Conservation (phyloP, 2,888 invertebrate species). For the Dioctria rufipes region DNA sequence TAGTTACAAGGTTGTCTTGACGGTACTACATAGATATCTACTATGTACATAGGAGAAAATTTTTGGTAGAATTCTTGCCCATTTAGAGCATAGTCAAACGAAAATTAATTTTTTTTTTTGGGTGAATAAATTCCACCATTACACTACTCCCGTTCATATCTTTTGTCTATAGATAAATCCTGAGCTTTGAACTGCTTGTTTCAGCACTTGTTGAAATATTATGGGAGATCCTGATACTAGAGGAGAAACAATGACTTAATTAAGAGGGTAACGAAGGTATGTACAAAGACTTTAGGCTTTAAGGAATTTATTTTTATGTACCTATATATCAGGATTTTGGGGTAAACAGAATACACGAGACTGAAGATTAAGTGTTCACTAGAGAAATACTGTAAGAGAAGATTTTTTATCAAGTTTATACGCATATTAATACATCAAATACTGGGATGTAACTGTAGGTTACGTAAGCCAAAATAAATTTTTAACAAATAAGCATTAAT, state of each 20-base stretch:
- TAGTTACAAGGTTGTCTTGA: background rate
- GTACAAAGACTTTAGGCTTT: too few species aligned
- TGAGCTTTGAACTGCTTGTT: constrained; percentile 1
- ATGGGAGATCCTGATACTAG: background rate
- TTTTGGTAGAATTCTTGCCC: background rate
- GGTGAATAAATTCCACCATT: constrained; percentile 19
- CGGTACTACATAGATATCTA: background rate
- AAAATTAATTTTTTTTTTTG: constrained; percentile 3
- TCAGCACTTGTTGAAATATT: constrained; percentile 23
- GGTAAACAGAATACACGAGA: too few species aligned
- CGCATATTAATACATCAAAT: too few species aligned
- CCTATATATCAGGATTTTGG: too few species aligned
- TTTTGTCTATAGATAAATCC: constrained; percentile 12
- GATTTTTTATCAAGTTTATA: too few species aligned
- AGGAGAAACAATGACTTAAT: constrained; percentile 27
- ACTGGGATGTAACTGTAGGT: too few species aligned
- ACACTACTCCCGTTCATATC: background rate
- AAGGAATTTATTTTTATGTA: too few species aligned
- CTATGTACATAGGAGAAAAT: background rate
- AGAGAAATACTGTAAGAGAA: too few species aligned
- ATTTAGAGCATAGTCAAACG: background rate
- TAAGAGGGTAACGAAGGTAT: background rate
- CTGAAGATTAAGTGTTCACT: too few species aligned
- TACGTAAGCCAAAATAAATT: too few species aligned
- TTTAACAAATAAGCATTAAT: too few species aligned